Conservation (phyloP, 37 sponge, comb jelly and placozoan genomes). For the Spongia lamella region DNA sequence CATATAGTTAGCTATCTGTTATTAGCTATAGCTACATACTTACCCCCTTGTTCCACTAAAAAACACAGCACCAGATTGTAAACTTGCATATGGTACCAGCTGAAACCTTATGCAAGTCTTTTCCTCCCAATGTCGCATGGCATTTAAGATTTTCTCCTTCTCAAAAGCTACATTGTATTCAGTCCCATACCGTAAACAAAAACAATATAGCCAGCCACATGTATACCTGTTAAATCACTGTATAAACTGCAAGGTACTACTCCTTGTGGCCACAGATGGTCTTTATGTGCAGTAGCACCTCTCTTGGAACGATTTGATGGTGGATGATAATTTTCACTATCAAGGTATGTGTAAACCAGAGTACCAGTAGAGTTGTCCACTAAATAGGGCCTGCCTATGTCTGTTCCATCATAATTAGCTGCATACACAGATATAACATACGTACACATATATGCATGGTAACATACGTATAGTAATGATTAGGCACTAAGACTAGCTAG, state of each 20-base stretch:
- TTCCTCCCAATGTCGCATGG: conserved; percentile 76
- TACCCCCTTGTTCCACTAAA: conserved; percentile 48
- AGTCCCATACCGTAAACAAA: neutral
- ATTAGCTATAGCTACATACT: neutral
- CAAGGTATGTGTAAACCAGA: neutral
- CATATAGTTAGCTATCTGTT: too few relatives aligned
- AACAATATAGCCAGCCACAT: neutral
- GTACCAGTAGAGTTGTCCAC: neutral
- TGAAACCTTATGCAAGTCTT: conserved; percentile 75
- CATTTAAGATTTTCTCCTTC: conserved; percentile 28
- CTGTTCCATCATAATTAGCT: conserved; percentile 26
- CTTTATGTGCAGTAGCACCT: conserved; percentile 48
- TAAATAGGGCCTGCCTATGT: conserved; percentile 15
- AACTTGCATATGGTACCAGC: conserved; percentile 7
- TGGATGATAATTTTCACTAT: neutral
- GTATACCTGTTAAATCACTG: conserved; percentile 45
- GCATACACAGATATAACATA: too few relatives aligned
- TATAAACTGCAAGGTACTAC: conserved; percentile 41
- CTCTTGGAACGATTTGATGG: conserved; percentile 38
- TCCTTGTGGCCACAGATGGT: conserved; percentile 68
- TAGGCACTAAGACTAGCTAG: too few relatives aligned
- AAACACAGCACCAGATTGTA: too few relatives aligned
- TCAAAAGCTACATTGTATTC: conserved; percentile 36
- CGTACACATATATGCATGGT: too few relatives aligned
- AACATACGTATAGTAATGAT: too few relatives aligned